These are phyloP conservation scores for Sternarchorhynchus goeldii DNA, from an alignment of 2,797 vertebrate species.

Conservation along the genomic window DNA sequence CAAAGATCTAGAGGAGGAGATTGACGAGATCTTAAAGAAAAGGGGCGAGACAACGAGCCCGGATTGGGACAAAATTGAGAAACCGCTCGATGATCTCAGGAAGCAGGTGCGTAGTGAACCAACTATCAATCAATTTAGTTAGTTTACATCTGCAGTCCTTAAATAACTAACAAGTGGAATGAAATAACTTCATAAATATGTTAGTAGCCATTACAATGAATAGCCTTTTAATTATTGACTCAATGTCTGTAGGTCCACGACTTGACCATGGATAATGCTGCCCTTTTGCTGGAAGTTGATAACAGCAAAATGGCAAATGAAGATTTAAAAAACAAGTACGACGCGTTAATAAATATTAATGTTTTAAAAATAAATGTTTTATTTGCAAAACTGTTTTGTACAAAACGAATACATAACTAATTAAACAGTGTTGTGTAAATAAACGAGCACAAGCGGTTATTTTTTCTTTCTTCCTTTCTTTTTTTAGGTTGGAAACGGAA, in stretches of 20 bases:
- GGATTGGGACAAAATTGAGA: slow-evolving; percentile 72
- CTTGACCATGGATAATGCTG: slow-evolving; percentile 74
- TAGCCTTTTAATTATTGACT: not conserved
- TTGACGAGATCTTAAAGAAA: slow-evolving; percentile 66
- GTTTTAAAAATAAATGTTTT: no score
- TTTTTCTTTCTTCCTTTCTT: not conserved
- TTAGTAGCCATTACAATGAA: no score
- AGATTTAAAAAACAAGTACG: slow-evolving; percentile 87
- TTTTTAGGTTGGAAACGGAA: slow-evolving; percentile 80
- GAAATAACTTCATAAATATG: no score
- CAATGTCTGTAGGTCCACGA: slow-evolving; percentile 71
- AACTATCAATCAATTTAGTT: not conserved
- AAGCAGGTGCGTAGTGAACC: slow-evolving; percentile 64
- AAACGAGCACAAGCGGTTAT: no score
- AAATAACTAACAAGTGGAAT: no score
- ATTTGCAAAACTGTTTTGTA: no score
- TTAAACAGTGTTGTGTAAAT: no score
- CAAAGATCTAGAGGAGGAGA: slow-evolving; percentile 62
- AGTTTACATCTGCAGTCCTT: no score
- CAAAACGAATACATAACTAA: no score
- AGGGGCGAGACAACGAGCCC: slow-evolving; percentile 58
- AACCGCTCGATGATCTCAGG: slow-evolving; percentile 70
- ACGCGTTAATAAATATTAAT: no score
- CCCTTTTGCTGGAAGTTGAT: slow-evolving; percentile 78
- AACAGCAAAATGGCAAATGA: slow-evolving; percentile 79